Evolutionary conservation across 1,140 invertebrate species (phyloP).

Genomic region (Drosophila neocordata): DNA sequence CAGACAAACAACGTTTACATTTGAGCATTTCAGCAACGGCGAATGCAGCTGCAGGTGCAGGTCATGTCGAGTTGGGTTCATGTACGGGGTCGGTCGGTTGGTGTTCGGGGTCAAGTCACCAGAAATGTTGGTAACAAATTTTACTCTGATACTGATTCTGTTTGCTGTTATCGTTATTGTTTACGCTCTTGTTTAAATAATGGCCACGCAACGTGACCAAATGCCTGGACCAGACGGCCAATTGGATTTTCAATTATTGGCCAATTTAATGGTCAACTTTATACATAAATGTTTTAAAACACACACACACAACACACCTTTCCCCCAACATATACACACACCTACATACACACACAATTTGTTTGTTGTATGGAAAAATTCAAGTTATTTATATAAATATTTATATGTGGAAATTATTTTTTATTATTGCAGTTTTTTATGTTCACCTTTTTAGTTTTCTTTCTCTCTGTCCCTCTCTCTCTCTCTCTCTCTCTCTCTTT

Average conservation of each 20-base stretch:
- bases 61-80: not conserved
- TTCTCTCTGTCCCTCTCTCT: slow-evolving; percentile 7
- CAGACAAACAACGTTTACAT: slow-evolving; percentile 25
- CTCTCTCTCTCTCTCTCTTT: not conserved
- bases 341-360: slow-evolving; percentile 19
- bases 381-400: slow-evolving; percentile 52
- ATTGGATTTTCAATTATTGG: slow-evolving; percentile 80
- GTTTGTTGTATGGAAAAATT: slow-evolving; percentile 40
- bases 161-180: slow-evolving; percentile 76
- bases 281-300: slow-evolving; percentile 17
- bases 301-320: slow-evolving; percentile 18
- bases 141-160: slow-evolving; percentile 41
- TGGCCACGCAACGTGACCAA: slow-evolving; percentile 69
- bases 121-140: slow-evolving; percentile 64
- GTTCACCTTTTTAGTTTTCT: slow-evolving; percentile 55
- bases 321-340: slow-evolving; percentile 12
- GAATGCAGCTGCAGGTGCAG: slow-evolving; percentile 45
- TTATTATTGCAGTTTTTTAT: slow-evolving; percentile 77
- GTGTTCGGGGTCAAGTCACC: slow-evolving; percentile 39
- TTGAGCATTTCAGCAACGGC: not conserved
- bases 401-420: slow-evolving; percentile 59
- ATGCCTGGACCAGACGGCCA: slow-evolving; percentile 51
- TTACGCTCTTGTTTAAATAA: slow-evolving; percentile 81
- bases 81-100: not conserved
- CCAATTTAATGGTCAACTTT: slow-evolving; percentile 69